phyloP scores from a whole-genome alignment of 64 coral and sea anemone genomes.

The Pocillopora damicornis region DNA sequence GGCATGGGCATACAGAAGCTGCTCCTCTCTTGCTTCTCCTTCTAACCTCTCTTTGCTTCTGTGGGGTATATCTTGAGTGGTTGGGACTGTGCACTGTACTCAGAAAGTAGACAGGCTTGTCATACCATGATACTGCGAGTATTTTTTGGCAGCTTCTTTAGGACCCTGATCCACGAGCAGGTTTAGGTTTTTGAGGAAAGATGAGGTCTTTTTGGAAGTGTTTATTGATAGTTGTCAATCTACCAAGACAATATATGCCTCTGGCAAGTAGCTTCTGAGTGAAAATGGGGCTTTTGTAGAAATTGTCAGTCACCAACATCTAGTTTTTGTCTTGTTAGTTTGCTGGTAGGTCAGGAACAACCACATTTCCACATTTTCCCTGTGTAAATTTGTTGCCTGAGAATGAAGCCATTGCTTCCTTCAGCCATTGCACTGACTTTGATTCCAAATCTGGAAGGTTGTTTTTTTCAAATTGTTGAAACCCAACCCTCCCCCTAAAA shows the following conservation, averaged over 20 bases:
- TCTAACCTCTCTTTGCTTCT: not conserved
- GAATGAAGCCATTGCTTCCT: conserved; percentile 27
- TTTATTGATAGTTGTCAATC: not conserved
- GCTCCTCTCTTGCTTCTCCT: conserved; percentile 15
- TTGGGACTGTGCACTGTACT: conserved; percentile 25
- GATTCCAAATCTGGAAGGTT: conserved; percentile 13
- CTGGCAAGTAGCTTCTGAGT: conserved; percentile 4
- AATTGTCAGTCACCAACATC: conserved; percentile 21
- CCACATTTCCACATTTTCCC: not conserved
- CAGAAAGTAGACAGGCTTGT: conserved; percentile 23
- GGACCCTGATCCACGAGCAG: not conserved
- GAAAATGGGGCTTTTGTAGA: not conserved
- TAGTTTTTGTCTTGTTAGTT: not conserved
- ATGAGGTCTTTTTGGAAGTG: conserved; percentile 17
- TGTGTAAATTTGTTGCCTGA: conserved; percentile 24
- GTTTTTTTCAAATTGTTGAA: not conserved
- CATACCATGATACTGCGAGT: conserved; percentile 25
- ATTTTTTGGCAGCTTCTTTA: conserved; percentile 8
- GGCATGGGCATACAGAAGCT: not conserved
- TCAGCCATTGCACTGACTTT: conserved; percentile 36
- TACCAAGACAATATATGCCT: conserved; percentile 24
- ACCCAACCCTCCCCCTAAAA: not conserved
- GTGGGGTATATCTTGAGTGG: not conserved
- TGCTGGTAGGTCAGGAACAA: not conserved
- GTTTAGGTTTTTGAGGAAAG: conserved; percentile 5